Percentiles rank a stretch among this genome's conserved stretches.
These are phyloP conservation scores for Folsomia candida DNA, from an alignment of 2,888 invertebrate genomes.

Conservation along the genomic window DNA sequence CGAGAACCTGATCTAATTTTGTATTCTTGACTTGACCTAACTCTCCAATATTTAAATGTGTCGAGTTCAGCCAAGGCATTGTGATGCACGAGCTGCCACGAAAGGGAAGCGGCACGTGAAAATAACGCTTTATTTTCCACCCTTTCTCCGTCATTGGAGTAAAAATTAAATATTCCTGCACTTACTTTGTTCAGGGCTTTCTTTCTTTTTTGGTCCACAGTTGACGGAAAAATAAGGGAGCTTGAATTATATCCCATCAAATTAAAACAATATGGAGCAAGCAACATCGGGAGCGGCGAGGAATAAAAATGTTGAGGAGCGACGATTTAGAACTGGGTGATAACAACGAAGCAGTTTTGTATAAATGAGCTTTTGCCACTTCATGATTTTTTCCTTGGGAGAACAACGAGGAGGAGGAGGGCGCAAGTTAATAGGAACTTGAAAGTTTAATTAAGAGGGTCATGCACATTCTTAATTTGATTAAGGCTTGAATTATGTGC, in stretches of 20 bases:
- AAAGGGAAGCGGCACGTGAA: constrained; percentile 13
- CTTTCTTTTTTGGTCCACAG: too few species aligned
- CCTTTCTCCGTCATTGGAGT: background rate
- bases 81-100: constrained; percentile 13
- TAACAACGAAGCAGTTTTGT: constrained; percentile 4
- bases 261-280: background rate
- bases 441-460: constrained; percentile 18
- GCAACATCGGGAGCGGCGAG: background rate
- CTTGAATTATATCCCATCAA: background rate
- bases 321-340: background rate
- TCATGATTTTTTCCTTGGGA: constrained; percentile 12
- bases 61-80: constrained; percentile 7
- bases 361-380: constrained; percentile 15
- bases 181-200: too few species aligned
- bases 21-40: background rate
- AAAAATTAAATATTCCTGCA: constrained; percentile 6
- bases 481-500: constrained; percentile 18
- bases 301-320: constrained; percentile 12
- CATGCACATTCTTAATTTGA: constrained; percentile 21
- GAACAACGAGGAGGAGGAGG: background rate
- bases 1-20: background rate
- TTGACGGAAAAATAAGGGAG: too few species aligned
- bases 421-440: background rate
- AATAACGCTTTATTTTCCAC: constrained; percentile 16
- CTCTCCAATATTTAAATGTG: constrained; percentile 8